Percentiles rank a stretch among this genome's conserved stretches.
These are phyloP conservation scores for Chrysina gloriosa DNA, from an alignment of 2,888 invertebrate species.

Conservation along the genomic window DNA sequence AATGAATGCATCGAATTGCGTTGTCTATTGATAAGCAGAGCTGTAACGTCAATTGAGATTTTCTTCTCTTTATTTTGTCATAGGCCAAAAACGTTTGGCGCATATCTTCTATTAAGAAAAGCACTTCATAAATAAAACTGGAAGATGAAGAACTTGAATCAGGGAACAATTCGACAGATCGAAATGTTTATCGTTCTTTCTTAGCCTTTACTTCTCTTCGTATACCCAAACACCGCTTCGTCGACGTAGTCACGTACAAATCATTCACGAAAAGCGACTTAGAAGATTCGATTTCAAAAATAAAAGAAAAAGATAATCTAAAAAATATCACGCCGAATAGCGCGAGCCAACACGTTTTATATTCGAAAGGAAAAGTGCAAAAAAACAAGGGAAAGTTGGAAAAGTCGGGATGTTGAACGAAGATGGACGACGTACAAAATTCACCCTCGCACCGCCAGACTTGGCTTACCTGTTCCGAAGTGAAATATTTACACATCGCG, in stretches of 20 bases:
- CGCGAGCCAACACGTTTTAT: neutral
- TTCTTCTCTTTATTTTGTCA: no score
- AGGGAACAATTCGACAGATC: no score
- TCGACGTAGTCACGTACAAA: neutral
- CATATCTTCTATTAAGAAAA: no score
- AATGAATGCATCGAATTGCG: no score
- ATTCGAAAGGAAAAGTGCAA: neutral
- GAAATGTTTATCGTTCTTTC: no score
- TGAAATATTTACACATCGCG: slow-evolving; percentile 10
- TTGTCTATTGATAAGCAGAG: no score
- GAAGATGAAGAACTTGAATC: no score
- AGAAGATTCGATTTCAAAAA: neutral
- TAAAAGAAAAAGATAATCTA: neutral
- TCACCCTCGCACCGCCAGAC: neutral
- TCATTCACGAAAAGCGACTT: neutral
- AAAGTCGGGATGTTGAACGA: neutral
- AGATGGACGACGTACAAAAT: neutral
- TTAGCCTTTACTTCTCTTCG: no score
- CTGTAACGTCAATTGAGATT: no score
- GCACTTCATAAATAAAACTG: no score
- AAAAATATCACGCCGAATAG: neutral
- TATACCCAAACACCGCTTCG: neutral
- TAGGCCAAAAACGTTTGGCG: no score
- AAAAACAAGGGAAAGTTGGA: neutral
- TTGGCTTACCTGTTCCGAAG: neutral